Evolutionary conservation across 2,113 vertebrate species (phyloP), one percentile per base, ranked within the genome.

Genomic region (Piprites chloris): DNA sequence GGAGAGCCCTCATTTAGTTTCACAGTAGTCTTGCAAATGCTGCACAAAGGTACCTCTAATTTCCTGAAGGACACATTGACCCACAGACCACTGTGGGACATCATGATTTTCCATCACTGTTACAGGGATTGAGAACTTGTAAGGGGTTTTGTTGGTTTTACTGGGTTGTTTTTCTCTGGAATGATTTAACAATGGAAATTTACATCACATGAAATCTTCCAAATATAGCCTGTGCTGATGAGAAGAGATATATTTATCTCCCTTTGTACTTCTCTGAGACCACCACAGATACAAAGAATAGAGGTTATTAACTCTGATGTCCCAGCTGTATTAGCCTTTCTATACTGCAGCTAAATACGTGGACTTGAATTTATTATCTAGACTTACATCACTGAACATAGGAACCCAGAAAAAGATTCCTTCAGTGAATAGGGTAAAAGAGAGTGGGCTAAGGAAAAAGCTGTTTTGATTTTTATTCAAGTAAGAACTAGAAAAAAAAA

Each of bases 241-340:
- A 90, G 78, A 87, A 76, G 39, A 85, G 93, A 90, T 95, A 71
- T 67, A 90, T 94, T 94, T 94, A 90, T 63, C 85, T 90, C 33
- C 42, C 39, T 94, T 81, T 88, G 63, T 94, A 63, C 59, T 91
- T 85, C 52, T 81, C 55, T 77, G 89, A 74, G 87, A 88, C 85
- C 87, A 96, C 82, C 74, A 71, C 33, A 77, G 50, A 74, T 47
- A 85, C 35, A 86, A 92, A 87, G 56, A 92, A 39, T 52, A 77
- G 68, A 93, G 46, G 75, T 88, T 94, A 89, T 73, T 61, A 56
- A 61, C 44, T 52, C 49, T 85, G 58, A 69, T 87, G 30, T 82
- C 75, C 44, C 81, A 91, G 55, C 55, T 88, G 55, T 24, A 46
- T 56, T 41, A 88, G 41, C 15, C n/a, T 84, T 73, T 77, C 52